Base-by-base conservation (phyloP, 1,140 invertebrate species). In the Calosoma granatense region DNA sequence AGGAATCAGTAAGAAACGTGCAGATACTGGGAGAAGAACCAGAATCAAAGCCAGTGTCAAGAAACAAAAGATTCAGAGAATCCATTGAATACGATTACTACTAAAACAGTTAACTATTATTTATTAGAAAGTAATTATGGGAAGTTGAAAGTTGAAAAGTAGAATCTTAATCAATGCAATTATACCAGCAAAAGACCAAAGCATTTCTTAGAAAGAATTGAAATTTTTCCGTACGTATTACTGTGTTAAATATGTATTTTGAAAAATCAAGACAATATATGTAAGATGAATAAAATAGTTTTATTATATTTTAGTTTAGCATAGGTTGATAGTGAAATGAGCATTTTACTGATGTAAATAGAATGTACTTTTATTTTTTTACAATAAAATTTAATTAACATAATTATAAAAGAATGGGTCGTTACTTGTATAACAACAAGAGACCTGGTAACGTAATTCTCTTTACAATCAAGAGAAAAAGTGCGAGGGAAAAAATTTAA, bases 21-120 rank as follows among this genome's bases (percentile, higher is more conserved):
- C 77, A 81, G 66, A 81, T 81, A 57, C 67, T 81, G 15, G 80
- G 78, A 6, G 79, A 81, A 63, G 79, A 78, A 57, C 65, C 65
- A 21, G 47, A 59, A 51, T 14, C 22, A n/a, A 62, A 61, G 57
- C 22, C 56, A 22, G 54, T 61, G 11, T 43, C 53, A 22, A 63
- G 65, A 59, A 64, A 39, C 14, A 65, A 65, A 51, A 57, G 64
- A 43, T 64, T 59, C 54, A 65, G 59, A 55, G 60, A 65, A 57
- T 11, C 23, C n/a, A 22, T 47, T 23, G 22, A 58, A 56, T 55
- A 54, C 26, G 51, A 58, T 58, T 53, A 60, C 11, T 51, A 20
- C 12, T 55, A 53, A 53, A n/a, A n/a, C n/a, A n/a, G n/a, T n/a
- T n/a, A n/a, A n/a, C n/a, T n/a, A n/a, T n/a, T n/a, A n/a, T n/a